phyloP scores from a whole-genome alignment of 2,113 vertebrate species.

The Egretta garzetta region DNA sequence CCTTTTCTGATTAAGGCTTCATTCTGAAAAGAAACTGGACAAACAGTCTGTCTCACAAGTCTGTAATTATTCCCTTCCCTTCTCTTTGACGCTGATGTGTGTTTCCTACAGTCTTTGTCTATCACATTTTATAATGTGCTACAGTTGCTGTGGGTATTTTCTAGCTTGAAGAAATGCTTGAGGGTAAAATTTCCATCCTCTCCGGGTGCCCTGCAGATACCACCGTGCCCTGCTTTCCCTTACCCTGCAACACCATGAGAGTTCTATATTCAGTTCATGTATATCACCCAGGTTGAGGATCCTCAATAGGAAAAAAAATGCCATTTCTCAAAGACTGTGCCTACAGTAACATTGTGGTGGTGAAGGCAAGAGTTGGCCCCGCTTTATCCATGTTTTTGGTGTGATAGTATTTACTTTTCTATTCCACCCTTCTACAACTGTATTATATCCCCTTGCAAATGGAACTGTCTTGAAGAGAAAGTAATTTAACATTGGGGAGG shows the following conservation, averaged over 20 bases:
- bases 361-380: not conserved
- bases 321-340: not conserved
- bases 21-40: not conserved
- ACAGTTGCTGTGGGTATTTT: not conserved
- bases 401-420: not conserved
- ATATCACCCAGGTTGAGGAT: not conserved
- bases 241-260: not conserved
- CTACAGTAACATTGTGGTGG: not conserved
- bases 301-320: not conserved
- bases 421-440: not conserved
- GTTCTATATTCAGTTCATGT: not conserved
- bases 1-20: not conserved
- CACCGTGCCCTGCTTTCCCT: not conserved
- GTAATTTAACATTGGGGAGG: not conserved
- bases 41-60: not conserved
- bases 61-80: constrained; percentile 2
- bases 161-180: not conserved
- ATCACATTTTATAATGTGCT: not conserved
- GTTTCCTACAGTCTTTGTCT: constrained; percentile 2
- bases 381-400: not conserved
- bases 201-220: not conserved
- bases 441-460: not conserved
- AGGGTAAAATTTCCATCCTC: not conserved
- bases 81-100: not conserved
- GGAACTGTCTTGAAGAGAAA: not conserved